Evolutionary conservation across 2,113 vertebrate species (phyloP).

Genomic region (Caloenas nicobarica): DNA sequence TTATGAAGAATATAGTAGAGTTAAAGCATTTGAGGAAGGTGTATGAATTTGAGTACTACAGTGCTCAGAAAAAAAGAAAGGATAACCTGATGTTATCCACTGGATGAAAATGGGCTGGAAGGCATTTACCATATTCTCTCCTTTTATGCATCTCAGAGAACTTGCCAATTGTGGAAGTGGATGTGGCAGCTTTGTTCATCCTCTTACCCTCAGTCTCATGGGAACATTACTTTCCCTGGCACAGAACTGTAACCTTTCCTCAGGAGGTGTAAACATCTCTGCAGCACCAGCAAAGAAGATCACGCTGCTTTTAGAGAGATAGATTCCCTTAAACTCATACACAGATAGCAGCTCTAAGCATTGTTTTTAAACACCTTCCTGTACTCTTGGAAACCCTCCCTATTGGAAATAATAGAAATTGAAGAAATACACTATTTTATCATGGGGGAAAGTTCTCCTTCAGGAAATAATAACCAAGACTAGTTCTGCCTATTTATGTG

Average conservation of each 20-base stretch:
- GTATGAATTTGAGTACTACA: background rate
- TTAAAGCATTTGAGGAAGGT: background rate
- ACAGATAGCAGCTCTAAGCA: background rate
- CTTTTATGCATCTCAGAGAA: background rate
- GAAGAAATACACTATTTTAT: background rate
- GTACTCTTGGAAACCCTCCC: background rate
- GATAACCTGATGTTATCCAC: background rate
- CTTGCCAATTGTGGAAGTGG: background rate
- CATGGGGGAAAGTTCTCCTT: background rate
- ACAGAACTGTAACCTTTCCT: background rate
- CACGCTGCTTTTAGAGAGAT: background rate
- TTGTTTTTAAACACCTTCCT: background rate
- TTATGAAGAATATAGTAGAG: background rate
- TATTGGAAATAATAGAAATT: background rate
- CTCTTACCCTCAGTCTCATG: background rate
- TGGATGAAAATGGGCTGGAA: background rate
- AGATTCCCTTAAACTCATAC: background rate
- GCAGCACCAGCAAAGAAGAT: background rate
- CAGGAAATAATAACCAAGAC: background rate
- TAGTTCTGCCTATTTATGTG: background rate
- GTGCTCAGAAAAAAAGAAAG: background rate
- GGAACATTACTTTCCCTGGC: background rate
- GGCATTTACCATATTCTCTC: background rate
- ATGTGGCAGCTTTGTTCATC: background rate
- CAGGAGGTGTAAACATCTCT: background rate